Percentiles rank a stretch among this genome's conserved stretches.
These are phyloP conservation scores for Neosilurus mollespiculum DNA, from an alignment of 2,797 vertebrate species.

Conservation along the genomic window DNA sequence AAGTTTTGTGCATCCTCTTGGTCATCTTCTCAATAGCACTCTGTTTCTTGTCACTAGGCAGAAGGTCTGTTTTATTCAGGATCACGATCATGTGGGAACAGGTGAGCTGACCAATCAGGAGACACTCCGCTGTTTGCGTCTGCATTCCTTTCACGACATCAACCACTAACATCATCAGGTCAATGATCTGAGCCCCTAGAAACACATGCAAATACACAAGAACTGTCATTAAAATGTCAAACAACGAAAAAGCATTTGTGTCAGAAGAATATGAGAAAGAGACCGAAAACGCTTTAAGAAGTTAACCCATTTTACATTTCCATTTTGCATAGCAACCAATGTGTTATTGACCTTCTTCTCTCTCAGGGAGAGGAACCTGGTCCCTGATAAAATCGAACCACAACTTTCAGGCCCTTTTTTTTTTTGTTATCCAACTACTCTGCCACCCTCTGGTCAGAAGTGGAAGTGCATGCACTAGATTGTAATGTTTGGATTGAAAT, in stretches of 20 bases:
- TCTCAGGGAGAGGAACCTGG: neutral
- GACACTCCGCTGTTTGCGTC: constrained; percentile 97
- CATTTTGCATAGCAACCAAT: constrained; percentile 55
- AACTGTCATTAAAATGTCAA: neutral
- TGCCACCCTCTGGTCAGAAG: constrained; percentile 39
- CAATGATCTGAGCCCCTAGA: constrained; percentile 96
- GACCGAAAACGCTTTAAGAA: neutral
- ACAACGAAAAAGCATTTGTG: neutral
- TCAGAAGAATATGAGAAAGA: neutral
- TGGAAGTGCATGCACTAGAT: constrained; percentile 13
- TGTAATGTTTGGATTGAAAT: neutral
- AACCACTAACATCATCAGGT: constrained; percentile 97
- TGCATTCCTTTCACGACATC: constrained; percentile 97
- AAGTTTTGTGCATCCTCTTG: constrained; percentile 93
- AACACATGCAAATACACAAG: constrained; percentile 8
- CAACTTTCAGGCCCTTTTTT: neutral
- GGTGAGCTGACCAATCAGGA: constrained; percentile 94
- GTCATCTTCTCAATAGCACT: constrained; percentile 92
- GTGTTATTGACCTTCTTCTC: constrained; percentile 17
- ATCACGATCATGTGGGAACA: constrained; percentile 93
- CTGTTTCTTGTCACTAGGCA: constrained; percentile 85
- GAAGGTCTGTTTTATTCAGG: constrained; percentile 92
- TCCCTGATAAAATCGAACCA: no score
- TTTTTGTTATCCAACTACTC: neutral
- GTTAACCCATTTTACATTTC: no score